Base-by-base conservation (phyloP, 2,888 invertebrate genomes). In the Heliconius cydno region DNA sequence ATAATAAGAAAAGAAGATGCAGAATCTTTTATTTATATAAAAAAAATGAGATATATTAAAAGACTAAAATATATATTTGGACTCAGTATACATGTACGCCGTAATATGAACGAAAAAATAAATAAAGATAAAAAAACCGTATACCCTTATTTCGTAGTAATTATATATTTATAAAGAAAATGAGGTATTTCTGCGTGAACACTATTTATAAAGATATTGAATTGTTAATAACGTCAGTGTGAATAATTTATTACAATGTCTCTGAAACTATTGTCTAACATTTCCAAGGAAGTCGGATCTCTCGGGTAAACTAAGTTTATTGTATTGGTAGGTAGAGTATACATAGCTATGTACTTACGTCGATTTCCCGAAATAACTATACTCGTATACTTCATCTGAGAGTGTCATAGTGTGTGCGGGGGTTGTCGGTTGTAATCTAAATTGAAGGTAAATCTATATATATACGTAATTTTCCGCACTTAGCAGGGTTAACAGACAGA, bases 291-390 rank as follows among this genome's bases (percentile, higher is more conserved):
- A 60, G 60, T 73, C 60, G 73, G n/a, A 34, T 60, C 73, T 38
- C 73, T 34, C 60, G 60, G 60, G 73, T n/a, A 25, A 38, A n/a
- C 60, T 57, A 73, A 73, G 73, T 73, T 73, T 73, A 73, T 34
- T 60, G n/a, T 34, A 73, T 73, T 60, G 34, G 30, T n/a, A 60
- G 34, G 30, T n/a, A 60, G 13, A 73, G 34, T 73, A 73, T 60
- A 65, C 65, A 70, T 15, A 25, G 38, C 25, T 38, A 76, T 41
- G 28, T 66, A 67, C 34, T 22, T 41, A 68, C 41, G 41, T 38
- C 38, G 38, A n/a, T n/a, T n/a, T 68, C 4, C 25, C 25, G 63
- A 57, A 46, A 46, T 46, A 46, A 46, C 46, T 34, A 6, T 34
- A 34, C 34, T 34, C 7, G 34, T 34, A 34, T 34, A 34, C 7